These are phyloP conservation scores for Zoanthus sociatus DNA, from an alignment of 92 coral and sea anemone genomes.

Conservation along the genomic window DNA sequence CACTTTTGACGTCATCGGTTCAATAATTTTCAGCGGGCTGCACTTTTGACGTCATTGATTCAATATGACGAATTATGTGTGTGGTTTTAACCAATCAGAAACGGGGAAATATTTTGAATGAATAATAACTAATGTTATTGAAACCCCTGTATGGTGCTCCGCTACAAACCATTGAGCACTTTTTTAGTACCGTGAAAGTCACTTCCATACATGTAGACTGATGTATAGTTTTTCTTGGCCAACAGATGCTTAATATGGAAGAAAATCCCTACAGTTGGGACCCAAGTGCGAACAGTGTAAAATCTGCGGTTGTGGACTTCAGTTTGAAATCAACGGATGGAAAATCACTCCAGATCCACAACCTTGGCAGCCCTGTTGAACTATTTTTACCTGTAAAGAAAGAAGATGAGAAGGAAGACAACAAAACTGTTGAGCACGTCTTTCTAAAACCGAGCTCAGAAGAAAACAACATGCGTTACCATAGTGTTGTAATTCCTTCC, in stretches of 20 bases:
- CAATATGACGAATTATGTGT: no score
- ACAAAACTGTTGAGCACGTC: slow-evolving; percentile 50
- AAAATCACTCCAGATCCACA: slow-evolving; percentile 64
- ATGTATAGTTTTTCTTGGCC: not conserved
- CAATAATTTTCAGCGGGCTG: no score
- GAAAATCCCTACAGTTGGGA: slow-evolving; percentile 91
- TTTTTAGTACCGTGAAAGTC: no score
- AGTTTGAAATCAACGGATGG: slow-evolving; percentile 74
- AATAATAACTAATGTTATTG: no score
- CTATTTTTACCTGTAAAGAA: slow-evolving; percentile 65
- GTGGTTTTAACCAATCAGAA: no score
- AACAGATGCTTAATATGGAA: slow-evolving; percentile 76
- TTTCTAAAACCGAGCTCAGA: slow-evolving; percentile 82
- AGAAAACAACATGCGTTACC: slow-evolving; percentile 70
- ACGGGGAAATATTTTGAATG: no score
- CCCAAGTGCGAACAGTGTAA: slow-evolving; percentile 68
- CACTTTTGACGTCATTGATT: no score
- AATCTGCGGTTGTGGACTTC: slow-evolving; percentile 82
- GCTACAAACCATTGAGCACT: no score
- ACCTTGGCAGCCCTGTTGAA: slow-evolving; percentile 76
- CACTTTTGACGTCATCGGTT: no score
- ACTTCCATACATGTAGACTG: not conserved
- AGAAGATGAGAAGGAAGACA: slow-evolving; percentile 46
- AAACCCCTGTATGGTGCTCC: no score
- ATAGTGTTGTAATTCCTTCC: slow-evolving; percentile 62